These are phyloP conservation scores for Cybosia mesomella DNA, from an alignment of 2,888 invertebrate genomes.

Conservation along the genomic window DNA sequence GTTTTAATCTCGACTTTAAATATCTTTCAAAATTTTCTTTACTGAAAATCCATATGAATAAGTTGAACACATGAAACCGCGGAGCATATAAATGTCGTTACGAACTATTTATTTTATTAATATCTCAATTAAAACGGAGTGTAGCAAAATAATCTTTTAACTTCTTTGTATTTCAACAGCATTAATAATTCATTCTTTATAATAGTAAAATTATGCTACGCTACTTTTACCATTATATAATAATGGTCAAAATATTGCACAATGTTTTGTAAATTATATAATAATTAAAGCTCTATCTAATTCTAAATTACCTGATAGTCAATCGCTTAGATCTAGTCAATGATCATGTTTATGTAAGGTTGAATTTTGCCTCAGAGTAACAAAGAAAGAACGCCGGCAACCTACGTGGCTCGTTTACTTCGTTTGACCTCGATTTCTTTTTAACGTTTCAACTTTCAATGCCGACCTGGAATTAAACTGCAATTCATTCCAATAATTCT, in stretches of 20 bases:
- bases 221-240: conserved; percentile 6
- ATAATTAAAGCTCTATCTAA: conserved; percentile 1
- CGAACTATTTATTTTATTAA: background rate
- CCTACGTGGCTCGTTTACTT: conserved; percentile 78
- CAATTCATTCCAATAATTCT: conserved; percentile 47
- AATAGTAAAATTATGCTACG: background rate
- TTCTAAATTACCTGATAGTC: background rate
- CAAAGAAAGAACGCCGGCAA: conserved; percentile 68
- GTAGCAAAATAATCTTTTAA: background rate
- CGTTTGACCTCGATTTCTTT: conserved; percentile 87
- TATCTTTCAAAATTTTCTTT: background rate
- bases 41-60: background rate
- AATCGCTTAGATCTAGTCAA: conserved; percentile 2
- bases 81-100: background rate
- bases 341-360: conserved; percentile 41
- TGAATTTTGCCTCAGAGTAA: conserved; percentile 55
- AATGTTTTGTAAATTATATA: conserved; percentile 5
- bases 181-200: conserved; percentile 3
- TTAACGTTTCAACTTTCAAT: conserved; percentile 83
- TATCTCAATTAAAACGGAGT: background rate
- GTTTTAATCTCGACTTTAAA: background rate
- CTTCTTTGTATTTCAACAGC: conserved; percentile 1
- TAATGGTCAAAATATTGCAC: background rate
- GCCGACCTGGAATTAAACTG: conserved; percentile 69
- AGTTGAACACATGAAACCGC: background rate